A percentile compares a stretch with the other conserved stretches of the same genome.
phyloP scores from a whole-genome alignment of 2,113 vertebrate species.

The Heptranchias perlo region DNA sequence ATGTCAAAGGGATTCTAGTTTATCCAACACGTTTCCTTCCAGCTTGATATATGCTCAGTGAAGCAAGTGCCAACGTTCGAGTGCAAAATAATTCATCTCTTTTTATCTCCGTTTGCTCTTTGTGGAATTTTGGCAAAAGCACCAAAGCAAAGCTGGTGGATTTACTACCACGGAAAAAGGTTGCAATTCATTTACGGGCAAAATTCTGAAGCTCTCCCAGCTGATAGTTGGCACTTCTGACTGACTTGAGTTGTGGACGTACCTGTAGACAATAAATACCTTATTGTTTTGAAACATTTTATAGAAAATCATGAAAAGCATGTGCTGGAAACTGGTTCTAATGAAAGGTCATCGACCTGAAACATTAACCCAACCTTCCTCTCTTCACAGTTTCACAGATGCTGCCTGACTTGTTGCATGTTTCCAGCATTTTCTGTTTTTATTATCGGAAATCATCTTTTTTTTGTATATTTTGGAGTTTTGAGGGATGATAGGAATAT shows the following conservation, averaged over 20 bases:
- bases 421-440: background rate
- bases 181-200: background rate
- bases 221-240: background rate
- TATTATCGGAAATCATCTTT: background rate
- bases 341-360: background rate
- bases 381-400: background rate
- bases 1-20: background rate
- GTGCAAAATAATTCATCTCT: slow-evolving; percentile 18
- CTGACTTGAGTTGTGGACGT: background rate
- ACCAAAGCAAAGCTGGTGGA: background rate
- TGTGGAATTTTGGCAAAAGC: background rate
- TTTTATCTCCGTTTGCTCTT: background rate
- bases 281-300: background rate
- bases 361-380: background rate
- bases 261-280: background rate
- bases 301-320: background rate
- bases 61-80: background rate
- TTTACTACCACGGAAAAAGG: background rate
- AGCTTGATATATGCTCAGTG: background rate
- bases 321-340: background rate
- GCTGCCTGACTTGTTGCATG: background rate
- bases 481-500: background rate
- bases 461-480: background rate
- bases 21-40: background rate
- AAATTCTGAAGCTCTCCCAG: background rate